Evolutionary conservation across 2,888 invertebrate genomes (phyloP).

Genomic region (Platycnemis pennipes): DNA sequence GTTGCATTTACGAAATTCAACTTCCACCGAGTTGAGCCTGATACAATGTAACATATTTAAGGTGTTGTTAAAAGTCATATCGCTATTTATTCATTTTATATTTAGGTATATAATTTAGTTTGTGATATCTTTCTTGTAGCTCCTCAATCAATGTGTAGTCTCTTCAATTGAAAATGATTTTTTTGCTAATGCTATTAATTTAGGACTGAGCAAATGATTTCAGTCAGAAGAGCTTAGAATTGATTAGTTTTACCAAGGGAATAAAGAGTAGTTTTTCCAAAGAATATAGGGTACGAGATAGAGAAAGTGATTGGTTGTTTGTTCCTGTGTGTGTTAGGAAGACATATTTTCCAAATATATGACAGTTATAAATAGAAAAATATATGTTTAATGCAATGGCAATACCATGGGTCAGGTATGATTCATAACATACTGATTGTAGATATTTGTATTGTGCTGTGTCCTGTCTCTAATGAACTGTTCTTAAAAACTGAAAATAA

Average conservation of each 20-base stretch:
- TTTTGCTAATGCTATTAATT: background rate
- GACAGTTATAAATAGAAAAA: conserved; percentile 63
- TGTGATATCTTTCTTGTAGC: background rate
- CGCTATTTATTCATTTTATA: background rate
- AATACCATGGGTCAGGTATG: conserved; percentile 58
- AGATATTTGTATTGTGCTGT: conserved; percentile 66
- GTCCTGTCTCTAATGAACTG: conserved; percentile 62
- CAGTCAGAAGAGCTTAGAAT: conserved; percentile 36
- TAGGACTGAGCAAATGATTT: conserved; percentile 43
- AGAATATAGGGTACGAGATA: conserved; percentile 58
- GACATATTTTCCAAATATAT: conserved; percentile 68
- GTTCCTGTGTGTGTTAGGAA: conserved; percentile 63
- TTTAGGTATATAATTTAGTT: background rate
- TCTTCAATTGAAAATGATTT: background rate
- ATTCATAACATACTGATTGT: conserved; percentile 55
- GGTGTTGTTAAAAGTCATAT: too few species aligned
- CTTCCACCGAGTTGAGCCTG: too few species aligned
- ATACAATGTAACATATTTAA: too few species aligned
- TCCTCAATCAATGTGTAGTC: background rate
- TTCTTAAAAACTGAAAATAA: conserved; percentile 60
- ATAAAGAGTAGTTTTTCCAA: conserved; percentile 59
- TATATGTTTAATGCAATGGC: conserved; percentile 56
- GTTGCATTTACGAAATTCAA: too few species aligned
- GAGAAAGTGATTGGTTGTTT: conserved; percentile 58
- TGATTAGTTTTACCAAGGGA: conserved; percentile 34